Percentiles rank a stretch among this genome's conserved stretches.
Evolutionary conservation across 1,140 invertebrate genomes (phyloP).

Genomic region (Drosophila mauritiana): DNA sequence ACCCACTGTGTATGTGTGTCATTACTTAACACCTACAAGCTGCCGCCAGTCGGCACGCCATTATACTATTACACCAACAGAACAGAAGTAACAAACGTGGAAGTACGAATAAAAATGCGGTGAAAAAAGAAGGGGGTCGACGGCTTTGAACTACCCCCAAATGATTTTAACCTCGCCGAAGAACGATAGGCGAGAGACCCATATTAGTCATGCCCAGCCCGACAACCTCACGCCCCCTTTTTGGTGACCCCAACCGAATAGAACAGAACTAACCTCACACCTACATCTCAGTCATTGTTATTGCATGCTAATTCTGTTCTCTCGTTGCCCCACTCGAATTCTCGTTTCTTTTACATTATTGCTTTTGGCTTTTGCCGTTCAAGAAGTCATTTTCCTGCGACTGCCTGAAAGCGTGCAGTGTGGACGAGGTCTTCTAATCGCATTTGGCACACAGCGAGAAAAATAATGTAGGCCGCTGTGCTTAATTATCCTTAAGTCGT

Average conservation of each 20-base stretch:
- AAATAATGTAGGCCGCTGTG: background rate
- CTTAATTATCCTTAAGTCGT: background rate
- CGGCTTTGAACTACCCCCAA: conserved; percentile 25
- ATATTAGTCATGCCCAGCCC: conserved; percentile 61
- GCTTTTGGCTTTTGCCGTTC: conserved; percentile 33
- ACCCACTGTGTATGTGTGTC: conserved; percentile 26
- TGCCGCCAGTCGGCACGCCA: conserved; percentile 63
- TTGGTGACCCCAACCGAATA: background rate
- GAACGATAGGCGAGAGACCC: conserved; percentile 15
- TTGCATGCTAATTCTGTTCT: conserved; percentile 75
- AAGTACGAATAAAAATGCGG: conserved; percentile 8
- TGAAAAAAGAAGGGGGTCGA: background rate
- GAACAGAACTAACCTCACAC: background rate
- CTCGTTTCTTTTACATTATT: conserved; percentile 29
- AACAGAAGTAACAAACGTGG: conserved; percentile 5
- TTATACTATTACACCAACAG: conserved; percentile 72
- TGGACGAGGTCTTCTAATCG: conserved; percentile 61
- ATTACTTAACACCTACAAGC: conserved; percentile 77
- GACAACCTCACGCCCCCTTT: conserved; percentile 1
- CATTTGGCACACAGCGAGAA: conserved; percentile 52
- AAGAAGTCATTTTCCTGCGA: conserved; percentile 48
- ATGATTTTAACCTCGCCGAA: conserved; percentile 12
- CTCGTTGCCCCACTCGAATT: conserved; percentile 1
- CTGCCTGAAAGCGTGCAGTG: conserved; percentile 63
- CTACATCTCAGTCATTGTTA: conserved; percentile 39